These are phyloP conservation scores for Micromys minutus DNA, from an alignment of 2,113 vertebrate genomes.

Conservation along the genomic window DNA sequence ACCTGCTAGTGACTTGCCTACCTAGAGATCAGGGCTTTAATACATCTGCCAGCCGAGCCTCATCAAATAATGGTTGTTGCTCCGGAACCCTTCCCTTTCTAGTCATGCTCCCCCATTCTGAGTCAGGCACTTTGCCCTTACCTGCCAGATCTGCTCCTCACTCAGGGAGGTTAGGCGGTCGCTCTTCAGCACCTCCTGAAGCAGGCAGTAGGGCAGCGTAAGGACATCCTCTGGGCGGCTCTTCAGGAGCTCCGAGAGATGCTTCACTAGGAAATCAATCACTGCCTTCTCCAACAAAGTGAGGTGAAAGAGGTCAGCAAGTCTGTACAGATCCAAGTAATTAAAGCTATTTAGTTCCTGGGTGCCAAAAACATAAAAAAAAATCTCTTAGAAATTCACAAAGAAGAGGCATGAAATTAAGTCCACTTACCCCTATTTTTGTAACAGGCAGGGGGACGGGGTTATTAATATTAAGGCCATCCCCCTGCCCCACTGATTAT, in stretches of 20 bases:
- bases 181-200: conserved; percentile 96
- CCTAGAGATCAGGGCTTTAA: background rate
- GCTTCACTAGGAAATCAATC: conserved; percentile 96
- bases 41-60: background rate
- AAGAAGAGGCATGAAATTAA: conserved; percentile 62
- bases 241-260: conserved; percentile 95
- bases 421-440: conserved; percentile 56
- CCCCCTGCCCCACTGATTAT: background rate
- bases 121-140: conserved; percentile 80
- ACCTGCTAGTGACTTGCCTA: background rate
- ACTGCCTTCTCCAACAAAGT: conserved; percentile 96
- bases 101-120: background rate
- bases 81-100: conserved; percentile 48
- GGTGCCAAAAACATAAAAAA: conserved; percentile 73
- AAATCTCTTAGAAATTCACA: conserved; percentile 74
- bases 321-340: conserved; percentile 98
- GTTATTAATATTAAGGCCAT: background rate
- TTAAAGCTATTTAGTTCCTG: conserved; percentile 98
- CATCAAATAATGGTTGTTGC: background rate
- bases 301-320: conserved; percentile 98
- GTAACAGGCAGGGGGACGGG: background rate
- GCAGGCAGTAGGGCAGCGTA: conserved; percentile 93
- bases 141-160: conserved; percentile 99
- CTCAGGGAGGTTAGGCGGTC: conserved; percentile 97
- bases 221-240: conserved; percentile 93